These are phyloP conservation scores for Microtus richardsoni DNA, from an alignment of 2,113 vertebrate species.

Conservation along the genomic window DNA sequence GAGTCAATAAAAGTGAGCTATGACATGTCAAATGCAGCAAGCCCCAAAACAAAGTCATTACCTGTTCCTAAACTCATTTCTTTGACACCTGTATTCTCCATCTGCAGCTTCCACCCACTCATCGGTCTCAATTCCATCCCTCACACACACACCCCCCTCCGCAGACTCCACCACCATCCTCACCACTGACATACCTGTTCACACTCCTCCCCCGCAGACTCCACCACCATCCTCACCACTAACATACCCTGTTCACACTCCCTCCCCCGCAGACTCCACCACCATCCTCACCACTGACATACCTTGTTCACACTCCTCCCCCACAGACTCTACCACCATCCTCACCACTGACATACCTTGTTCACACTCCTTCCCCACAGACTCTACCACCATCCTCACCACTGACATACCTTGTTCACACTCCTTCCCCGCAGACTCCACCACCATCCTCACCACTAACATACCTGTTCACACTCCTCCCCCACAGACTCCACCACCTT, in stretches of 20 bases:
- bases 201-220: background rate
- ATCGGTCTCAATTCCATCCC: background rate
- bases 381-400: background rate
- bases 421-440: too few species aligned
- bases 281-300: background rate
- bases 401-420: background rate
- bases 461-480: background rate
- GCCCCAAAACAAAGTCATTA: background rate
- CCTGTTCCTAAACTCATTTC: background rate
- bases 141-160: background rate
- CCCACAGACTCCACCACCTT: background rate
- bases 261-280: too few species aligned
- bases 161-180: background rate
- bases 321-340: background rate
- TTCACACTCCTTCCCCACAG: too few species aligned
- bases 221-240: background rate
- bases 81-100: background rate
- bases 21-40: background rate
- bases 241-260: background rate
- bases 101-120: background rate
- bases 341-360: background rate
- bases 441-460: background rate
- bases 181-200: background rate
- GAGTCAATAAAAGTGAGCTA: background rate
- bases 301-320: background rate